Evolutionary conservation across 2,888 invertebrate genomes (phyloP), one percentile per base, ranked within the genome.

Genomic region (Anodontia alba): DNA sequence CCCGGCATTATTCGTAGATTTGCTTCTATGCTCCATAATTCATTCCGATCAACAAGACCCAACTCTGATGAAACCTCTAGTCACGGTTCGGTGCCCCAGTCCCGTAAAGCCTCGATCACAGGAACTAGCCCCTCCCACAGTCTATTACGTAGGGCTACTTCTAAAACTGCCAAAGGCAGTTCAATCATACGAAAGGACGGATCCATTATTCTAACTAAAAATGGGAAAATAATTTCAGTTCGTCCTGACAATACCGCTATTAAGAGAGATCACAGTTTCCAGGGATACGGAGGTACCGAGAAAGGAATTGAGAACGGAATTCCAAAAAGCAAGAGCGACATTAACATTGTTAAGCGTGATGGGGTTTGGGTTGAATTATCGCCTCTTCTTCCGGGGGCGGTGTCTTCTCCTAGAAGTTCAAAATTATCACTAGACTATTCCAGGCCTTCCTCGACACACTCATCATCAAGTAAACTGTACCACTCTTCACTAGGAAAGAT

Each of bases 171-270:
- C 0, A 89, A 84, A 69, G 90, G 89, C 0, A 91, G 89, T 73
- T 92, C 91, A 0, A 85, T 92, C 12, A 92, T 91, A 38, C 86
- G 88, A 57, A 85, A 87, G 74, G 90, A 92, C 43, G 92, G 91
- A 10, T 89, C 91, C 3, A 75, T 91, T 0, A 91, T 92, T 62
- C 86, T 92, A 42, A 89, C 92, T 46, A 92, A 92, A 81, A 90
- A 89, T 54, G 92, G 91, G 1, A 92, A 92, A 80, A 91, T 92
- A 38, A 90, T 92, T 31, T 90, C 91, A 29, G 90, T 91, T 29
- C 80, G 90, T 8, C 76, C 86, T 12, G 88, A 90, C 66, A 78
- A 71, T 1, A 80, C 79, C 51, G 72, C 77, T 7, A 42, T 80
- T 23, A 84, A 79, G 57, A 43, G 77, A 26, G 81, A 80, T 31